Conservation (phyloP, 2,888 invertebrate genomes). For the Calephelis perditalis region DNA sequence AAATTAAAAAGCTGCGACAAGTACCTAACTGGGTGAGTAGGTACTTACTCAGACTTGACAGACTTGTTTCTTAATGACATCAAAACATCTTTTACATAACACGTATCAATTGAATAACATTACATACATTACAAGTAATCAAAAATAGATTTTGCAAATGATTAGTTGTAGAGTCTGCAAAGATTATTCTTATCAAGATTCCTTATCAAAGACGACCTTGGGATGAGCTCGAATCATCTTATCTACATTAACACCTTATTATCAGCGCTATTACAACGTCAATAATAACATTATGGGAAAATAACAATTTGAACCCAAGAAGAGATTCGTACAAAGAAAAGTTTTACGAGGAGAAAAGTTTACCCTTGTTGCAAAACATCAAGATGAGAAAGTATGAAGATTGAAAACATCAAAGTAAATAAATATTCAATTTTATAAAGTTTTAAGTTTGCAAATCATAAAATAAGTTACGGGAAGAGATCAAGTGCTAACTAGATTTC, state of each 20-base stretch:
- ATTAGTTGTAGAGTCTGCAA: not conserved
- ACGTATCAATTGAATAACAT: not conserved
- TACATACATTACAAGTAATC: not conserved
- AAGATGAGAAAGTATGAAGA: not conserved
- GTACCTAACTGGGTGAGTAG: no score
- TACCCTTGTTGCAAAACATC: not conserved
- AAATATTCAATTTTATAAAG: no score
- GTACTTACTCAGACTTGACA: no score
- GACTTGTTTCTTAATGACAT: slow-evolving; percentile 29
- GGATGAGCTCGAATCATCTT: slow-evolving; percentile 53
- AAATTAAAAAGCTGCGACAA: no score
- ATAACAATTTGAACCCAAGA: slow-evolving; percentile 3
- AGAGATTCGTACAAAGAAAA: slow-evolving; percentile 17
- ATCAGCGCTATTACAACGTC: slow-evolving; percentile 34
- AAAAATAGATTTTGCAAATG: not conserved
- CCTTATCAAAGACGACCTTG: slow-evolving; percentile 62
- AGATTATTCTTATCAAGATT: slow-evolving; percentile 17
- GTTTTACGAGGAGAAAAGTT: slow-evolving; percentile 13
- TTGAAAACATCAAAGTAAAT: no score
- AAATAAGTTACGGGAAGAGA: no score
- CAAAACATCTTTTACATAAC: not conserved
- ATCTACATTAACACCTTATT: slow-evolving; percentile 58
- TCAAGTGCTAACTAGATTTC: no score
- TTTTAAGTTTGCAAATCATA: no score
- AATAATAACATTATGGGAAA: slow-evolving; percentile 22